phyloP scores from a whole-genome alignment of 1,140 invertebrate genomes.

The Acromyrmex heyeri region DNA sequence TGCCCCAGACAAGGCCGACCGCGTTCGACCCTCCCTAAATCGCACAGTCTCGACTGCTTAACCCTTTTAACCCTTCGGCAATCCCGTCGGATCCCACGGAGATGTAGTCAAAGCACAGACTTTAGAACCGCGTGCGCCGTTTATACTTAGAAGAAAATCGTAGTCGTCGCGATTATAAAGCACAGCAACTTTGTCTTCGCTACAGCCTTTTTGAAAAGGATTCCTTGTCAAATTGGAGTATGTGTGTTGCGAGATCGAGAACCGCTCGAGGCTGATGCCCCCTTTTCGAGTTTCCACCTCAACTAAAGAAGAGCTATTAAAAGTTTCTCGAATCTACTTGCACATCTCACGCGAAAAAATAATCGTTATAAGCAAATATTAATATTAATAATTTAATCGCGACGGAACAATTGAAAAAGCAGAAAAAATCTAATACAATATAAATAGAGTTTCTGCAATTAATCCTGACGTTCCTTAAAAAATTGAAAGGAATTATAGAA shows the following conservation, averaged over 20 bases:
- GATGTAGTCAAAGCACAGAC: conserved; percentile 59
- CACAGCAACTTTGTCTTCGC: conserved; percentile 22
- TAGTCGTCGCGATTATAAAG: conserved; percentile 26
- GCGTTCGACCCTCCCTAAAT: conserved; percentile 52
- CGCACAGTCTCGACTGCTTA: conserved; percentile 62
- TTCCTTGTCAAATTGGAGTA: conserved; percentile 17
- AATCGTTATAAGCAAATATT: neutral
- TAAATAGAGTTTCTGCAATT: neutral
- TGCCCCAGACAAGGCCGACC: conserved; percentile 35
- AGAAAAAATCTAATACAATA: neutral
- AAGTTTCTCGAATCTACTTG: neutral
- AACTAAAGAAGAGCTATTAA: neutral
- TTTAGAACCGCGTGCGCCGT: conserved; percentile 25
- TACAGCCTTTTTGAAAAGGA: conserved; percentile 32
- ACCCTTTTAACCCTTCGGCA: conserved; percentile 66
- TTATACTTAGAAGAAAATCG: conserved; percentile 54
- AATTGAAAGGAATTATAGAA: conserved; percentile 1
- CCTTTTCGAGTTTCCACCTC: neutral
- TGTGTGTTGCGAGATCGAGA: neutral
- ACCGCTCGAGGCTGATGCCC: neutral
- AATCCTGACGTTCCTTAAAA: neutral
- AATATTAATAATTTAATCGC: neutral
- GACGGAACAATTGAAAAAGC: neutral
- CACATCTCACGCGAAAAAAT: neutral
- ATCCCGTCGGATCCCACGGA: conserved; percentile 57